Conservation (phyloP, 1,140 invertebrate species). For the Plutomurus gul region DNA sequence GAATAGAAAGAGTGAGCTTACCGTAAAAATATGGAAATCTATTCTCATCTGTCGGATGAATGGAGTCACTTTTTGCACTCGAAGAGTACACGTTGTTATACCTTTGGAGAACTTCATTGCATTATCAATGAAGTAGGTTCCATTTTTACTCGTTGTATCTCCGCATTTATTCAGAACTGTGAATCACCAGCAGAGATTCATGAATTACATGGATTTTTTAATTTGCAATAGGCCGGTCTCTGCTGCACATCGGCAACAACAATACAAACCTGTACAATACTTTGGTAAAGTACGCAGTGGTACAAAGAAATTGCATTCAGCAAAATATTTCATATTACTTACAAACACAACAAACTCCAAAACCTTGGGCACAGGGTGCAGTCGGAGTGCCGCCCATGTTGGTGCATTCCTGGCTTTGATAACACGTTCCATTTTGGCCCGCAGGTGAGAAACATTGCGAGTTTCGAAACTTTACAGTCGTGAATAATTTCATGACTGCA, state of each 20-base stretch:
- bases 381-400: constrained; percentile 64
- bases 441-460: constrained; percentile 63
- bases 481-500: constrained; percentile 69
- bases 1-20: constrained; percentile 55
- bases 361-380: constrained; percentile 73
- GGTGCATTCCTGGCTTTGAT: constrained; percentile 67
- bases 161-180: constrained; percentile 73
- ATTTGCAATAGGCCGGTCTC: too few species aligned
- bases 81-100: constrained; percentile 64
- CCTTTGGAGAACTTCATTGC: constrained; percentile 65
- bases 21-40: constrained; percentile 72
- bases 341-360: constrained; percentile 76
- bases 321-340: constrained; percentile 57
- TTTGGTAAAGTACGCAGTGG: too few species aligned
- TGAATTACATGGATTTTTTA: too few species aligned
- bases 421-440: constrained; percentile 69
- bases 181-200: constrained; percentile 2
- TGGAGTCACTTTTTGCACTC: constrained; percentile 64
- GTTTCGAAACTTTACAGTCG: constrained; percentile 73
- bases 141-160: constrained; percentile 70
- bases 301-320: too few species aligned
- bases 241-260: too few species aligned
- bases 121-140: constrained; percentile 80
- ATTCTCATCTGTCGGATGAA: constrained; percentile 69
- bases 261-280: too few species aligned